Conservation (phyloP, 2,113 vertebrate genomes). For the Embiotoca jacksoni region DNA sequence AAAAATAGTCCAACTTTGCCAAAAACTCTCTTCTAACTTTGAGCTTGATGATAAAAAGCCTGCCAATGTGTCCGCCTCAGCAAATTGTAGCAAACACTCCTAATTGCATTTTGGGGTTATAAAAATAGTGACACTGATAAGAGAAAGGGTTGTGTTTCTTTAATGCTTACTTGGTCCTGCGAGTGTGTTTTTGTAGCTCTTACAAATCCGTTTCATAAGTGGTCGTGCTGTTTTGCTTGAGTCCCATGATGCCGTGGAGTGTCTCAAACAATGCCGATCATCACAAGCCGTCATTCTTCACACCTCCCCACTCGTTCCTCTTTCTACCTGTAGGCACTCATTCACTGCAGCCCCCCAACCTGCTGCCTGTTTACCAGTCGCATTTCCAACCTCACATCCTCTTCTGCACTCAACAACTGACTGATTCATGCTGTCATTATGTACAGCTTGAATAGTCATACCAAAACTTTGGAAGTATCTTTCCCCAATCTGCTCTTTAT, state of each 20-base stretch:
- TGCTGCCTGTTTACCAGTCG: neutral
- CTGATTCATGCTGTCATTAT: neutral
- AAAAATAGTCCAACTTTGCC: slow-evolving; percentile 56
- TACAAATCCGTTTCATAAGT: slow-evolving; percentile 61
- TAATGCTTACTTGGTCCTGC: slow-evolving; percentile 51
- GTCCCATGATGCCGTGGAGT: slow-evolving; percentile 48
- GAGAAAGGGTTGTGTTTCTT: slow-evolving; percentile 64
- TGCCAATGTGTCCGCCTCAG: slow-evolving; percentile 72
- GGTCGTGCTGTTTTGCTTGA: slow-evolving; percentile 59
- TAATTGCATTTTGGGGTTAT: slow-evolving; percentile 74
- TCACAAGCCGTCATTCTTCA: slow-evolving; percentile 27
- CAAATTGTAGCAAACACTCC: slow-evolving; percentile 68
- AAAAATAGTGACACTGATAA: slow-evolving; percentile 80
- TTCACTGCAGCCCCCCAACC: neutral
- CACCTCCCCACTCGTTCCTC: neutral
- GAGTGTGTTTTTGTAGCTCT: slow-evolving; percentile 65
- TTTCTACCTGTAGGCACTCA: slow-evolving; percentile 10
- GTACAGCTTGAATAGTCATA: neutral
- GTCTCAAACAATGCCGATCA: slow-evolving; percentile 60
- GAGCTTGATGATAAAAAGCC: slow-evolving; percentile 68
- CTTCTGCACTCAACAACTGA: neutral
- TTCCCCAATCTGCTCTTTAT: neutral
- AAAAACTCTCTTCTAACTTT: slow-evolving; percentile 64
- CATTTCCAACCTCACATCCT: neutral
- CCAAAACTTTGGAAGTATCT: neutral